Evolutionary conservation across 2,113 vertebrate genomes (phyloP), one percentile per base, ranked within the genome.

Genomic region (Atrichornis clamosus): DNA sequence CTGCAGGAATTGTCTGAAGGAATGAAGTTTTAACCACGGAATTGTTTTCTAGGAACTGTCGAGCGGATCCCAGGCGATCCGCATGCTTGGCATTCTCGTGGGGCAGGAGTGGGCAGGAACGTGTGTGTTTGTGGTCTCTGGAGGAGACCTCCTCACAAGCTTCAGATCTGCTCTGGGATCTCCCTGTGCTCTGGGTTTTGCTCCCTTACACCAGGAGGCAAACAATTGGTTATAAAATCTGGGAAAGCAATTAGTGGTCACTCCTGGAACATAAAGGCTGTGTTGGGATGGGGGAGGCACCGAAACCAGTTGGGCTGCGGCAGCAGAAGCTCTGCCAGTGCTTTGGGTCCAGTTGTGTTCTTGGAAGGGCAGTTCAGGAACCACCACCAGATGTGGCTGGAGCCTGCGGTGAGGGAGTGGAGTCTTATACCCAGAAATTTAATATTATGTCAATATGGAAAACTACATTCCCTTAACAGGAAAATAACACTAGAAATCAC

Each of bases 21-120:
- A 93, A 76, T 55, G 47, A 69, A 37, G 55, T 37, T 90, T 67
- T 60, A 90, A 86, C 90, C 88, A 92, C 8, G 0, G 3, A 84
- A 65, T 37, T 72, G 90, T 80, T 90, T 90, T 94, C 90, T 85
- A 92, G 88, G 96, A 95, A 94, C n/a, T 64, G 50, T 63, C 30
- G 52, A 84, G 50, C 77, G 76, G 67, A 13, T 41, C 67, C 30
- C 65, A 75, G 93, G 89, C 9, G 3, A 49, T 53, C 70, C n/a
- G 49, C 65, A 39, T 13, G 62, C 70, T 68, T 56, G 56, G 84
- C 73, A 7, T 80, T 59, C 69, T 53, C 8, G 7, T 44, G 15
- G 52, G 37, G 91, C 74, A 56, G 42, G 17, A 3, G 7, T 67
- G 65, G 65, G 58, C 82, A 50, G 39, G 41, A 33, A 10, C 0